A percentile compares a stretch with the other conserved stretches of the same genome.
phyloP scores from a whole-genome alignment of 2,113 vertebrate species.

The Eclectus roratus region DNA sequence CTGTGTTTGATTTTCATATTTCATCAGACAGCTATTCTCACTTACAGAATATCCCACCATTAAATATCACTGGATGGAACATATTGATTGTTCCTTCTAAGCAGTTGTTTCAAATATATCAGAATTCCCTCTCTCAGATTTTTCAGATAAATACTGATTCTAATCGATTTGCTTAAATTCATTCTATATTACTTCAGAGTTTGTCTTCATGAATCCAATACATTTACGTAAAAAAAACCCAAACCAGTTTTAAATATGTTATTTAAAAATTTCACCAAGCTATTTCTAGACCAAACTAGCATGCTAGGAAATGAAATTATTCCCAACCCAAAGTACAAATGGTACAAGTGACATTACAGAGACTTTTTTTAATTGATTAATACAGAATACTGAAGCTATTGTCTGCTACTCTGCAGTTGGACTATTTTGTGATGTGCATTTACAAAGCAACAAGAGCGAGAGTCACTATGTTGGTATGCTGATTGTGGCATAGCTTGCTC shows the following conservation, averaged over 20 bases:
- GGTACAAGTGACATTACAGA: conserved; percentile 37
- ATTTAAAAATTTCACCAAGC: conserved; percentile 39
- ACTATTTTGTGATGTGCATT: conserved; percentile 29
- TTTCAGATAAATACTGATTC: conserved; percentile 61
- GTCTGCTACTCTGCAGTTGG: not conserved
- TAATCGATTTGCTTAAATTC: conserved; percentile 58
- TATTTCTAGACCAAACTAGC: conserved; percentile 57
- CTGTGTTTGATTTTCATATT: not conserved
- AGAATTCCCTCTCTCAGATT: conserved; percentile 37
- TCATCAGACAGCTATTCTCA: not conserved
- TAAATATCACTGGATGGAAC: conserved; percentile 1
- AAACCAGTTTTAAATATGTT: conserved; percentile 43
- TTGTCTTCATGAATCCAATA: conserved; percentile 35
- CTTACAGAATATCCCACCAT: not conserved
- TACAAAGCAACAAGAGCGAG: conserved; percentile 48
- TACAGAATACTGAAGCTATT: conserved; percentile 34
- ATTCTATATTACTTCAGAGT: conserved; percentile 56
- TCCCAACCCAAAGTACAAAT: conserved; percentile 56
- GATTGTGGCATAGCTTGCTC: conserved; percentile 36
- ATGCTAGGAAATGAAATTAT: conserved; percentile 19
- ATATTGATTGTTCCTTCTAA: conserved; percentile 17
- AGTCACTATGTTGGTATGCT: conserved; percentile 26
- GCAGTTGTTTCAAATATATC: conserved; percentile 60
- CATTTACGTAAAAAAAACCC: not conserved
- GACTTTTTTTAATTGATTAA: conserved; percentile 46